Conservation (phyloP, 2,797 vertebrate genomes). For the Sparus aurata region DNA sequence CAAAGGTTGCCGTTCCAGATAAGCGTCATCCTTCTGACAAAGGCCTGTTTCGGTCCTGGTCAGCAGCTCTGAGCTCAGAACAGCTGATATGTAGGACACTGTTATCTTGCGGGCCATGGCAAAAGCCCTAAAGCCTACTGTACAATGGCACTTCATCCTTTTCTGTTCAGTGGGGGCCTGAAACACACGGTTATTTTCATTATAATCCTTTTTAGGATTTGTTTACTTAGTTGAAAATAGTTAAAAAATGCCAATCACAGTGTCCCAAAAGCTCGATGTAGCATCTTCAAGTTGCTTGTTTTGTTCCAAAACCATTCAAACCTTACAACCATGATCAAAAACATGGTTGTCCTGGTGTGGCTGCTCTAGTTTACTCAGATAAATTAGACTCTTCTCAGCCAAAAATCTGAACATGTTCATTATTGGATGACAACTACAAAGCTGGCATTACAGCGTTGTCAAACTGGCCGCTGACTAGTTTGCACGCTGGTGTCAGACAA, state of each 20-base stretch:
- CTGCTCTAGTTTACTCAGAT: background rate
- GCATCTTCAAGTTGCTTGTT: background rate
- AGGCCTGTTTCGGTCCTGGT: constrained; percentile 44
- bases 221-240: background rate
- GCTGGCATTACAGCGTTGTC: background rate
- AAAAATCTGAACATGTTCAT: background rate
- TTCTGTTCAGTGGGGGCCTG: background rate
- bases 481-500: constrained; percentile 39
- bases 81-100: constrained; percentile 52
- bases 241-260: background rate
- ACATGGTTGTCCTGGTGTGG: background rate
- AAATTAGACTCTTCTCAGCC: background rate
- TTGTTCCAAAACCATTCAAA: background rate
- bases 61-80: constrained; percentile 51
- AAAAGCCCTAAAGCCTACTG: constrained; percentile 40
- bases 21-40: constrained; percentile 63
- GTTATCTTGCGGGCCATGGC: constrained; percentile 47
- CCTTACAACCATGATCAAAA: background rate
- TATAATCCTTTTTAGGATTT: background rate
- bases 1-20: constrained; percentile 81
- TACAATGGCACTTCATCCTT: constrained; percentile 14
- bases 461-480: constrained; percentile 7
- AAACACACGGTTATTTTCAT: background rate
- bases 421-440: background rate
- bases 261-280: background rate